Conservation (phyloP, 1,140 invertebrate genomes). For the Gonatopus flavifemur region DNA sequence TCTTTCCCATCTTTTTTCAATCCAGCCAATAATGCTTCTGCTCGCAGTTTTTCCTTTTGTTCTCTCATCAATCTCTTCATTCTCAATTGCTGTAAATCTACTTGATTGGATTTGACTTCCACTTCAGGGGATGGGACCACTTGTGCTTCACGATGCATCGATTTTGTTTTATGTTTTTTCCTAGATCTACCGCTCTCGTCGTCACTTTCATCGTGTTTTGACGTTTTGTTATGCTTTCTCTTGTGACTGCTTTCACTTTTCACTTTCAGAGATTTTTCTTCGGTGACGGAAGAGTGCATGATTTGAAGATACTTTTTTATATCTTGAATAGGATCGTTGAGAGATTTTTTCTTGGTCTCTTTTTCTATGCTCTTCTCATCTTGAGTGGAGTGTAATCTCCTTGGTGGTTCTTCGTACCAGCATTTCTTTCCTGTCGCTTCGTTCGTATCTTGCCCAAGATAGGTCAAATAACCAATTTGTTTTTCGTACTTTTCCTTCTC, state of each 20-base stretch:
- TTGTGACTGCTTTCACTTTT: conserved; percentile 10
- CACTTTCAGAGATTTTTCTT: conserved; percentile 10
- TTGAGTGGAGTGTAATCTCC: conserved; percentile 43
- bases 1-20: conserved; percentile 63
- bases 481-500: conserved; percentile 97
- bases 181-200: conserved; percentile 17
- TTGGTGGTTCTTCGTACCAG: conserved; percentile 78
- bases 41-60: conserved; percentile 70
- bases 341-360: conserved; percentile 63
- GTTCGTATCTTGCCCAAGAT: conserved; percentile 91
- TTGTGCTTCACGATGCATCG: too few relatives aligned
- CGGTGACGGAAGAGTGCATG: conserved; percentile 33
- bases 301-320: conserved; percentile 65
- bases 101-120: conserved; percentile 31
- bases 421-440: conserved; percentile 78
- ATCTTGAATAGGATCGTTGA: conserved; percentile 73
- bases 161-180: conserved; percentile 43
- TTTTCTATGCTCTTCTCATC: conserved; percentile 60
- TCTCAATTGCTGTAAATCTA: conserved; percentile 74
- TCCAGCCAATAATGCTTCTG: conserved; percentile 71
- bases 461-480: conserved; percentile 94
- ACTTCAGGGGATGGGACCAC: conserved; percentile 48
- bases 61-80: conserved; percentile 80
- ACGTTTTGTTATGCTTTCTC: conserved; percentile 24
- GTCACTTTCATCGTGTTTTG: conserved; percentile 30